Evolutionary conservation across 2,888 invertebrate species (phyloP), one percentile per base, ranked within the genome.

Genomic region (Torymus tubicola): DNA sequence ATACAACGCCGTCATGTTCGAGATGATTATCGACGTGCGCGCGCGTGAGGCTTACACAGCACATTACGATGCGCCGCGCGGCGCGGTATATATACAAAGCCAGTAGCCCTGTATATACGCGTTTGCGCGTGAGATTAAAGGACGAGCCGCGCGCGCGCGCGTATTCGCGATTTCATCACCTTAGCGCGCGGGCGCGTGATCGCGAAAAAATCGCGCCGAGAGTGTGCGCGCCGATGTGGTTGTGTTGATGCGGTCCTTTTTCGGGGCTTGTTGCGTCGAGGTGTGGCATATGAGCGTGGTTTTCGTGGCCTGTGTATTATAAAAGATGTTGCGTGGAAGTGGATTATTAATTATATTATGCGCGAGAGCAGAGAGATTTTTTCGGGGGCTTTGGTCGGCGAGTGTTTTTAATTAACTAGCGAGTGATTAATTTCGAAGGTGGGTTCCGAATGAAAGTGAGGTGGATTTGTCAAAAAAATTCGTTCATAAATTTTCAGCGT

Each of bases 1-100:
- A 71, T 71, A 80, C 75, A 71, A 65, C 75, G 70, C 42, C 77
- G 61, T 80, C 77, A 73, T 77, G 77, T 81, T 78, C 64, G 71
- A 81, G 78, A 78, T 78, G 74, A 78, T 78, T 78, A 81, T 81
- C 78, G 73, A 42, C 42, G 42, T 8, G 31, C 42, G 42, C 3
- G 3, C 42, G 42, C 8, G 42, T 8, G 42, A 42, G 67, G 55
- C 65, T 78, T 74, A 81, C 78, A 57, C 81, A 78, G 81, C 78
- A 81, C 70, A 73, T 81, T 73, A 74, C 58, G 60, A 8, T 21
- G 18, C 24, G 16, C 58, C 24, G 60, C 65, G 53, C 31, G 42
- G 60, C 24, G 31, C 31, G 31, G 61, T 57, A n/a, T 65, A 57
- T n/a, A 31, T 60, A 68, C 68, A 68, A 70, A 74, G 81, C 31